Base-by-base conservation (phyloP, 2,888 invertebrate species). In the Endotricha flammealis region DNA sequence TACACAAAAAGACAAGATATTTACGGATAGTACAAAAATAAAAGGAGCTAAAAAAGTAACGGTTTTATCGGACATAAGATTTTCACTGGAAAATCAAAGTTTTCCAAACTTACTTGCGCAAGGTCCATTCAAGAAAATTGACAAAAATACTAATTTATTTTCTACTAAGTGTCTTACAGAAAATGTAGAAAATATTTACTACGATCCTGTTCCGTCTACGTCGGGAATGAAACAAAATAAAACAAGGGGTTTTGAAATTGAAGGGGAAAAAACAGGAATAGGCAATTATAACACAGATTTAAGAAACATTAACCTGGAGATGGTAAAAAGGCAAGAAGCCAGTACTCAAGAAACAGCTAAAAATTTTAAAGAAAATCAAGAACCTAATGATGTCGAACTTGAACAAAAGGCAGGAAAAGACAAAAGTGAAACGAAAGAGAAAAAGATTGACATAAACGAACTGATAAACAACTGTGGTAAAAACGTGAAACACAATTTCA, bases 21-120 rank as follows among this genome's bases (percentile, higher is more conserved):
- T 28, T 28, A 28, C 28, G 12, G 28, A 28, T 28, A 28, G 9
- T 11, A 28, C 28, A 28, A 28, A 28, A 28, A 16, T 16, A 16
- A 16, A 16, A 16, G 16, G 16, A 16, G 16, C 16, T 16, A 16
- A 16, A 8, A 33, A 33, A 33, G 33, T 33, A 13, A 33, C 33
- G 27, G 13, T 33, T 13, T 14, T 33, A 33, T 33, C 33, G 33
- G 33, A 33, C 11, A 33, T 25, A 25, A 23, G n/a, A 25, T 33
- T 33, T 33, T 33, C 33, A 11, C 24, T 33, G 33, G 33, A 24
- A 25, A 33, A 33, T 33, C 33, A 33, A 33, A 25, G 12, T 13
- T 33, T 33, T 33, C 4, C 27, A 17, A 7, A 33, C 24, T 33
- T 33, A 25, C 33, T 4, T 4, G 16, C 16, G 28, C 12, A 28